Evolutionary conservation across 2,888 invertebrate species (phyloP).

Genomic region (Tuta absoluta): DNA sequence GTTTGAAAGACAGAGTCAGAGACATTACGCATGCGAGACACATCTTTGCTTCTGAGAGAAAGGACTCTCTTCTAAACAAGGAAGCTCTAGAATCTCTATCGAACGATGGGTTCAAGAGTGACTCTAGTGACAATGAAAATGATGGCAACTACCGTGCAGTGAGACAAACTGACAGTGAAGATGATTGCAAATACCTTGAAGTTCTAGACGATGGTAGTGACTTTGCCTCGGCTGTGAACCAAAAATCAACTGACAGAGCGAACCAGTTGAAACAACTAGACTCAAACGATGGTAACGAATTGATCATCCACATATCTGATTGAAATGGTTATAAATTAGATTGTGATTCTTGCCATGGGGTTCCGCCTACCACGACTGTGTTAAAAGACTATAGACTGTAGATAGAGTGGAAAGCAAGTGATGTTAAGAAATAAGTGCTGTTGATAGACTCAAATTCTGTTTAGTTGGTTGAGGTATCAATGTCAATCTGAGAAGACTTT

Average conservation of each 20-base stretch:
- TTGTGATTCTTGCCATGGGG: conserved; percentile 22
- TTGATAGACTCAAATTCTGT: background rate
- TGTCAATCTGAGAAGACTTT: background rate
- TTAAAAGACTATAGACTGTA: background rate
- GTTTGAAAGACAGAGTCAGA: conserved; percentile 55
- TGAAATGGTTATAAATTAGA: conserved; percentile 33
- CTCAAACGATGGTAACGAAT: conserved; percentile 35
- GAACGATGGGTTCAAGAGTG: conserved; percentile 55
- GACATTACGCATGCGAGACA: conserved; percentile 54
- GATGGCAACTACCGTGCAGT: conserved; percentile 49
- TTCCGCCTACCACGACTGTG: conserved; percentile 2
- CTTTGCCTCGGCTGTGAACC: conserved; percentile 43
- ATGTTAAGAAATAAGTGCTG: background rate
- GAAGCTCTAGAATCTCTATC: conserved; percentile 40
- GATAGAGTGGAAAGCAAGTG: background rate
- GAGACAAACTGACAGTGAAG: conserved; percentile 62
- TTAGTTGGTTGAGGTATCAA: background rate
- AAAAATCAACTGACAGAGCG: conserved; percentile 38
- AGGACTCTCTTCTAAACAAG: conserved; percentile 48
- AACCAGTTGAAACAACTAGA: conserved; percentile 47
- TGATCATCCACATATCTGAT: conserved; percentile 45
- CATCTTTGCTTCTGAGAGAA: conserved; percentile 50
- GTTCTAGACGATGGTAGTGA: conserved; percentile 71
- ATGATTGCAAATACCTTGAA: conserved; percentile 68
- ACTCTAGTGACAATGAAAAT: conserved; percentile 47